phyloP scores from a whole-genome alignment of 1,140 invertebrate species.

The Diachasma alloeum region DNA sequence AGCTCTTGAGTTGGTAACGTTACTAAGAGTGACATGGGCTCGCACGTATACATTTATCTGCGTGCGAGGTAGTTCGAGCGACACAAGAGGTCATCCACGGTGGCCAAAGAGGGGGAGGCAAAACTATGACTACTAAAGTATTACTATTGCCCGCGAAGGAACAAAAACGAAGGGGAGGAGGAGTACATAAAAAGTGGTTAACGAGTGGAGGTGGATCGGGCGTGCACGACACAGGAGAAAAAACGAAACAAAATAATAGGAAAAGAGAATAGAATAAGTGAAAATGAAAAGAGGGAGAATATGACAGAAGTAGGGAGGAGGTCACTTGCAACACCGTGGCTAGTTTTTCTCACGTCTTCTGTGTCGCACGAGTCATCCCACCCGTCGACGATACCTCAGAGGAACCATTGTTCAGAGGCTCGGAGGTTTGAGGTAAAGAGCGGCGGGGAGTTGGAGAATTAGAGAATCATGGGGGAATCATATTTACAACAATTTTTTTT shows the following conservation, averaged over 20 bases:
- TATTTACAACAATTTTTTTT: neutral
- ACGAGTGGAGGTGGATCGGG: neutral
- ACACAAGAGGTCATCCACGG: slow-evolving; percentile 56
- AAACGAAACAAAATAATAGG: neutral
- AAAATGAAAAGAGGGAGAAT: slow-evolving; percentile 3
- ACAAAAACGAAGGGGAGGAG: slow-evolving; percentile 1
- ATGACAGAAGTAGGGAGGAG: slow-evolving; percentile 25
- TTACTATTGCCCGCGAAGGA: neutral
- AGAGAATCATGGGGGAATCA: neutral
- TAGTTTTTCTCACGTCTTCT: slow-evolving; percentile 34
- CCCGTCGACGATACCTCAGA: neutral
- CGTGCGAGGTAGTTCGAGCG: slow-evolving; percentile 48
- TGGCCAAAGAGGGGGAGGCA: slow-evolving; percentile 24
- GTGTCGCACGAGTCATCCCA: neutral
- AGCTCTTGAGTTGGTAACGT: slow-evolving; percentile 44
- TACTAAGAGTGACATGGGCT: slow-evolving; percentile 50
- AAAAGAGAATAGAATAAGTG: neutral
- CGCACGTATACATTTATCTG: slow-evolving; percentile 56
- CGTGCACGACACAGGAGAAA: neutral
- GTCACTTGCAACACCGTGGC: slow-evolving; percentile 34
- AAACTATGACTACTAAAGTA: slow-evolving; percentile 9
- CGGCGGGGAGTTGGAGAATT: neutral
- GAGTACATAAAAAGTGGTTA: neutral
- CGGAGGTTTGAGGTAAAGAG: too few relatives aligned
- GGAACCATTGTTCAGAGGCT: neutral